Conservation (phyloP, 2,113 vertebrate species). For the Ciconia boyciana region DNA sequence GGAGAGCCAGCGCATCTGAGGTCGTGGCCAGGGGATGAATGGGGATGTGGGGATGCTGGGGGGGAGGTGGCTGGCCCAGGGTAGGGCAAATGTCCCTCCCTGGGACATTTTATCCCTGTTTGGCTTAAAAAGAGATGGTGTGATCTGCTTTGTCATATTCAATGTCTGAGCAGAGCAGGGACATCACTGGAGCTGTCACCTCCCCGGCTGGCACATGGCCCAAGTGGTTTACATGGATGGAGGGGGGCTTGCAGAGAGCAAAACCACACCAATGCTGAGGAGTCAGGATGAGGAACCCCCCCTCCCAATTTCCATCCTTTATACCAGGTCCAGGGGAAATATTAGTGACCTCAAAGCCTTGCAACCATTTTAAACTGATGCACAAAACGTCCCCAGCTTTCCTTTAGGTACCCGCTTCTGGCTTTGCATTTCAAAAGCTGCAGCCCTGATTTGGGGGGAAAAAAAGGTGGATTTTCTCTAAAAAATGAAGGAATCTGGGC, state of each 20-base stretch:
- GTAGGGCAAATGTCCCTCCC: neutral
- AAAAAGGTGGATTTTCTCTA: neutral
- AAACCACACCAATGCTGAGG: neutral
- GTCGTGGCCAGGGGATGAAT: neutral
- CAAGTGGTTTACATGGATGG: neutral
- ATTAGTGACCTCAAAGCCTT: neutral
- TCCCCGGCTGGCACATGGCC: accelerated
- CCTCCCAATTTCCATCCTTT: neutral
- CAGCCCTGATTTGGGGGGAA: accelerated
- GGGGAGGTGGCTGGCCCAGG: neutral
- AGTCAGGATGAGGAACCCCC: accelerated
- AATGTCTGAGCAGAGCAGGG: neutral
- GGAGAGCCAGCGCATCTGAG: neutral
- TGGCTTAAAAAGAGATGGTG: neutral
- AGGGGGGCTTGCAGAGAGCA: neutral
- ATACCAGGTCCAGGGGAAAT: neutral
- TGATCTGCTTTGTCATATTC: neutral
- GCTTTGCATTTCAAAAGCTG: neutral
- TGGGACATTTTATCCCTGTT: neutral
- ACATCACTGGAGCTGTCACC: neutral
- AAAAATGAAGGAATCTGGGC: neutral
- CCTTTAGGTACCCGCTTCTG: neutral
- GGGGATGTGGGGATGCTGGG: neutral
- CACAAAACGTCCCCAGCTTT: neutral
- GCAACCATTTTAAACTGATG: neutral